Conservation (phyloP, 2,888 invertebrate genomes). For the Gandaritis pyraliata region DNA sequence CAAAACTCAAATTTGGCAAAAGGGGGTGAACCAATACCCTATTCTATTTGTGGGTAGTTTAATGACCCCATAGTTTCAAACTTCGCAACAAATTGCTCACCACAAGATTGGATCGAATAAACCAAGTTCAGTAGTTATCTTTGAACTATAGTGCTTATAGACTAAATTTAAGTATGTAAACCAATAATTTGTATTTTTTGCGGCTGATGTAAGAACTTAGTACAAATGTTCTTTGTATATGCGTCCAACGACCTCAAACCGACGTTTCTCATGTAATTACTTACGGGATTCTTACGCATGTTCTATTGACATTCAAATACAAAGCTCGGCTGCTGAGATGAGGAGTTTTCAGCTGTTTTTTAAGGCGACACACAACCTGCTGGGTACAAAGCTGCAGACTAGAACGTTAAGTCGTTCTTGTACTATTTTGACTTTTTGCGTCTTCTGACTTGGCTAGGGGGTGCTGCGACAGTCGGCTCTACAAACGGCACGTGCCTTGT, state of each 20-base stretch:
- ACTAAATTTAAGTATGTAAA: conserved; percentile 27
- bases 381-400: no score
- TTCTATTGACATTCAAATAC: conserved; percentile 53
- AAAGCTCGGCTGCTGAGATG: conserved; percentile 43
- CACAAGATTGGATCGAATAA: conserved; percentile 34
- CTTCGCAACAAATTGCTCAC: conserved; percentile 41
- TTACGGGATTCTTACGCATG: conserved; percentile 51
- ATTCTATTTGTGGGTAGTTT: conserved; percentile 56
- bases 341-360: conserved; percentile 33
- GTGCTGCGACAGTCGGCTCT: conserved; percentile 19
- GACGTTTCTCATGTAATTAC: conserved; percentile 57
- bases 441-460: background rate
- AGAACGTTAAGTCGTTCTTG: no score
- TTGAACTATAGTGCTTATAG: conserved; percentile 28
- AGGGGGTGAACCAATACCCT: conserved; percentile 53
- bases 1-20: conserved; percentile 55
- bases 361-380: no score
- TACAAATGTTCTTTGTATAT: conserved; percentile 36
- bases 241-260: conserved; percentile 42
- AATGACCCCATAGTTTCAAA: conserved; percentile 51
- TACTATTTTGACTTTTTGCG: no score
- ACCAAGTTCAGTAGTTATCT: conserved; percentile 26
- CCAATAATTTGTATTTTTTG: conserved; percentile 20
- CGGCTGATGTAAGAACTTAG: conserved; percentile 25
- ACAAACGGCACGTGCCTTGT: conserved; percentile 19